Evolutionary conservation across 2,888 invertebrate genomes (phyloP).

Genomic region (Aporophyla nigra): DNA sequence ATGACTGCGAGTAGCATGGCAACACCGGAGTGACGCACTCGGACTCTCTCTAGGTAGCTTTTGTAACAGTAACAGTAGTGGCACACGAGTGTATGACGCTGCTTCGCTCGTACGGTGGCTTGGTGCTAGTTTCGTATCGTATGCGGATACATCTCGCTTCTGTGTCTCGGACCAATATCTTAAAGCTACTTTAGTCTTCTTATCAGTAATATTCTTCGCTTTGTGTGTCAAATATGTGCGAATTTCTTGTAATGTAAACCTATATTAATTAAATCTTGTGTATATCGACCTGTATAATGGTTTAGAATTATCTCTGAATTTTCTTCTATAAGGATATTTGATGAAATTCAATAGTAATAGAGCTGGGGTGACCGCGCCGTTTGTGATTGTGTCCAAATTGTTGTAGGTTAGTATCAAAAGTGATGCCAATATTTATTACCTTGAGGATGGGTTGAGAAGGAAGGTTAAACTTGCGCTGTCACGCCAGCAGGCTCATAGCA

Average conservation of each 20-base stretch:
- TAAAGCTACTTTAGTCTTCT: constrained; percentile 86
- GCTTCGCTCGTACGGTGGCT: constrained; percentile 88
- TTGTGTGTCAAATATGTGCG: constrained; percentile 91
- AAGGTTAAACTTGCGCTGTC: constrained; percentile 77
- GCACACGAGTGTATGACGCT: constrained; percentile 71
- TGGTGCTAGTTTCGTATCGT: constrained; percentile 87
- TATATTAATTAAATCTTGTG: constrained; percentile 87
- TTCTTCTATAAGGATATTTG: constrained; percentile 86
- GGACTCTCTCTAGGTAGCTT: constrained; percentile 78
- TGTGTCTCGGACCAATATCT: constrained; percentile 90
- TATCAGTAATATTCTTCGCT: constrained; percentile 88
- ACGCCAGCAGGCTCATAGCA: constrained; percentile 77
- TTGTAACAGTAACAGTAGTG: constrained; percentile 75
- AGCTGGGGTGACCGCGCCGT: constrained; percentile 83
- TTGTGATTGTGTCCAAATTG: constrained; percentile 85
- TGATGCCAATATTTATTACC: constrained; percentile 86
- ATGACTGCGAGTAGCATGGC: constrained; percentile 61
- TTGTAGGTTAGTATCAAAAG: constrained; percentile 84
- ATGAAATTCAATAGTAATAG: constrained; percentile 81
- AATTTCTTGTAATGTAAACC: constrained; percentile 88
- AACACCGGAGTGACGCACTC: constrained; percentile 41
- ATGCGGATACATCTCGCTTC: constrained; percentile 87
- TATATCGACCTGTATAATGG: constrained; percentile 91
- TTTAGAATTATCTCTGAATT: constrained; percentile 88
- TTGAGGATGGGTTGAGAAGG: constrained; percentile 67